These are phyloP conservation scores for Paratilapia polleni DNA, from an alignment of 2,113 vertebrate genomes.

Conservation along the genomic window DNA sequence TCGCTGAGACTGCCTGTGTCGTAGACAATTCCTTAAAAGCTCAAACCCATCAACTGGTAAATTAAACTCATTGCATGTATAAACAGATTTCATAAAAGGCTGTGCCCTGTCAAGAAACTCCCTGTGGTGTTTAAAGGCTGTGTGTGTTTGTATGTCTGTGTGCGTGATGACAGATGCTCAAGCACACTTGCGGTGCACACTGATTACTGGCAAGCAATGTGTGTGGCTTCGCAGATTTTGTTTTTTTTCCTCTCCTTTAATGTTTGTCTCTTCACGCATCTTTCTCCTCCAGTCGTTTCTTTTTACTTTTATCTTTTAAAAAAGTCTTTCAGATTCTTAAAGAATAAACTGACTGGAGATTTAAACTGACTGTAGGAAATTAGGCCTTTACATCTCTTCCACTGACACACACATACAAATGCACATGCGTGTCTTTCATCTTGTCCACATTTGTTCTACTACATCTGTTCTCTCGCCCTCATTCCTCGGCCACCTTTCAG, in stretches of 20 bases:
- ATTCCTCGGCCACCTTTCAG: conserved; percentile 10
- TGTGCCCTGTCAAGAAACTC: conserved; percentile 29
- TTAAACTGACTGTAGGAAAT: conserved; percentile 21
- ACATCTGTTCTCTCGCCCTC: conserved; percentile 22
- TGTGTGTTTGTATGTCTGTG: conserved; percentile 14
- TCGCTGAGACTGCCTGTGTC: not conserved
- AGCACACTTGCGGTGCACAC: conserved; percentile 33
- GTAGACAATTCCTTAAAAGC: conserved; percentile 33
- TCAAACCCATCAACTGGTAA: conserved; percentile 44
- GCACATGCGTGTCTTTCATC: conserved; percentile 8
- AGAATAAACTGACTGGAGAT: conserved; percentile 12
- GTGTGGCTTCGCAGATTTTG: not conserved
- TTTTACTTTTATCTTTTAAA: conserved; percentile 21
- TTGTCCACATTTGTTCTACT: conserved; percentile 12
- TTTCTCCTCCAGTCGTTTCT: not conserved
- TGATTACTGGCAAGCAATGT: conserved; percentile 48
- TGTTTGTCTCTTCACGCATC: conserved; percentile 1
- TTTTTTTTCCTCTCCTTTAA: conserved; percentile 12
- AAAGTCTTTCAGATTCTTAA: conserved; percentile 9
- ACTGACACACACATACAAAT: not conserved
- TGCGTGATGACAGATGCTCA: conserved; percentile 47
- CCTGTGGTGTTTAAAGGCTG: conserved; percentile 38
- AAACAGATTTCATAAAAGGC: conserved; percentile 55
- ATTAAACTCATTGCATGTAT: conserved; percentile 56
- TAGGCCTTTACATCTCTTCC: conserved; percentile 6